Base-by-base conservation (phyloP, 30 jellyfish, hydroid and myxozoan species). In the Aurelia aurita complex sp. Pacific region DNA sequence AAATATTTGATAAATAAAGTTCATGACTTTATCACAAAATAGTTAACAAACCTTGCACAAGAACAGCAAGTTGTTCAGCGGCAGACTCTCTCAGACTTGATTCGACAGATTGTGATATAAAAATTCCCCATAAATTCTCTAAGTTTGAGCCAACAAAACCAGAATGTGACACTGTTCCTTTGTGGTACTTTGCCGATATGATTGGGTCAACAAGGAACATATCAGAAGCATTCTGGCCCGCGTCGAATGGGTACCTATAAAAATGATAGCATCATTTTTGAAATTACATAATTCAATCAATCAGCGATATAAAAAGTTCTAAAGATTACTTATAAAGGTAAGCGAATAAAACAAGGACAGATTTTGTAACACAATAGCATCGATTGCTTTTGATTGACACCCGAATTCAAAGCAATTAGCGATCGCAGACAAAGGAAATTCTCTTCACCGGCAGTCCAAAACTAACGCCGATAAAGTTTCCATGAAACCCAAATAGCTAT, bases 11-110 rank as follows among this genome's bases (percentile, higher is more conserved):
- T 9, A 5, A 46, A 1, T 46, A 9, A 46, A 9, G 6, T 46
- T 6, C 11, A 9, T 7, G 8, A 46, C 57, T 5, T 46, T 46
- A 46, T 7, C 57, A 46, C 13, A 46, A 46, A 46, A 46, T 46
- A 6, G 12, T 7, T 57, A 55, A 62, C 69, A 6, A 16, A 92
- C 98, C 98, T 92, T 83, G 94, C 0, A 73, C 62, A 42, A 91
- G 60, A 32, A 91, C 74, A 51, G 96, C 79, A 50, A 91, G 61
- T 59, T 92, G 98, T 57, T 92, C 97, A 3, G 94, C 92, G 14
- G 97, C 97, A 19, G 97, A 82, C 23, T 81, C 81, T 29, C 84
- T 73, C 34, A 92, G 76, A 10, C 90, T 67, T 23, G 64, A 74
- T 3, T 88, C 97, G 12, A 92, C 85, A 12, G 86, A n/a, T 62